Percentiles rank a stretch among this genome's conserved stretches.
phyloP scores from a whole-genome alignment of 92 coral and sea anemone species.

The Siderastrea radians region DNA sequence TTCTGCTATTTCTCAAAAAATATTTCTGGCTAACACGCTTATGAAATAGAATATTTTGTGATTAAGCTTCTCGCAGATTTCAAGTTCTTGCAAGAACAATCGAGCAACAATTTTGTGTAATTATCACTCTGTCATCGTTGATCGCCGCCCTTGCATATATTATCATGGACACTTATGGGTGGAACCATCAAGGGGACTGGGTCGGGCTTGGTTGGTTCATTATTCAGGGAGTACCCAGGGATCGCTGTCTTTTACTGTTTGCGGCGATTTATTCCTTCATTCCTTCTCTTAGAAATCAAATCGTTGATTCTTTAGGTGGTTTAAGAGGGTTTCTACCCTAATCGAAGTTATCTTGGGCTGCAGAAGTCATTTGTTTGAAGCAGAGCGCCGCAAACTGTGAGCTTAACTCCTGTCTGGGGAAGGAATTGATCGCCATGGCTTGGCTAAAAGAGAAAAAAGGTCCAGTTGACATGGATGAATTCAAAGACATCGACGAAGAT shows the following conservation, averaged over 20 bases:
- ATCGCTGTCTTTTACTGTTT: background rate
- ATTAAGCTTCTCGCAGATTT: background rate
- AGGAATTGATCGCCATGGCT: slow-evolving; percentile 71
- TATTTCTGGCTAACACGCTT: background rate
- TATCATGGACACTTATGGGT: slow-evolving; percentile 9
- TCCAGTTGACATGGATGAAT: slow-evolving; percentile 75
- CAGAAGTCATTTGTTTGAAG: background rate
- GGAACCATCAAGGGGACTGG: slow-evolving; percentile 36
- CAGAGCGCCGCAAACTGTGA: background rate
- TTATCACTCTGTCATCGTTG: background rate
- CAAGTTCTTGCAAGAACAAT: slow-evolving; percentile 1
- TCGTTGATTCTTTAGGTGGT: background rate
- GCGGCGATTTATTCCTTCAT: background rate
- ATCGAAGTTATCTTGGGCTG: background rate
- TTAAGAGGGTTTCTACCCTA: background rate
- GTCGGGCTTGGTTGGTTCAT: slow-evolving; percentile 38
- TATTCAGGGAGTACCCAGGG: slow-evolving; percentile 19
- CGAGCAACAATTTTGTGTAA: background rate
- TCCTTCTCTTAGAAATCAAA: background rate
- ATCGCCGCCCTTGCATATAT: background rate
- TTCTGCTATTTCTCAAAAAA: background rate
- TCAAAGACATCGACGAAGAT: slow-evolving; percentile 86
- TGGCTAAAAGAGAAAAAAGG: slow-evolving; percentile 84
- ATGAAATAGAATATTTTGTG: background rate
- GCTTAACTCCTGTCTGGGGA: background rate